These are phyloP conservation scores for Xerus rutilus DNA, from an alignment of 2,797 vertebrate species.

Conservation along the genomic window DNA sequence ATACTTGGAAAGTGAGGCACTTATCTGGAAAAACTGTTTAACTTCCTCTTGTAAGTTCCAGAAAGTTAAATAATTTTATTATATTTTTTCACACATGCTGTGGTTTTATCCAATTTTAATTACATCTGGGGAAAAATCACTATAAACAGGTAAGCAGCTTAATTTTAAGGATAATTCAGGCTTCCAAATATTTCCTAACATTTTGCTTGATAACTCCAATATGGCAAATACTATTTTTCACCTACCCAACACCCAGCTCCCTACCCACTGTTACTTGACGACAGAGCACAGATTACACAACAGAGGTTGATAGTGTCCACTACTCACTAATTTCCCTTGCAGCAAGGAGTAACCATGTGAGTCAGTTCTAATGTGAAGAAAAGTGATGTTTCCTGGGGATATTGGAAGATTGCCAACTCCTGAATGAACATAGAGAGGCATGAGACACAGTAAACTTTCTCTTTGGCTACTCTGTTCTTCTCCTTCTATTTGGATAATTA, in stretches of 20 bases:
- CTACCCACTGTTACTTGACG: background rate
- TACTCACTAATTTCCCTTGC: background rate
- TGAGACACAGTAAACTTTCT: background rate
- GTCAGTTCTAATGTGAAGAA: background rate
- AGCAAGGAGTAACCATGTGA: background rate
- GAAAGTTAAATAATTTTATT: slow-evolving; percentile 10
- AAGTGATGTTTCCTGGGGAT: background rate
- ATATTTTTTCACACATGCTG: background rate
- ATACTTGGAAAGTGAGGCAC: slow-evolving; percentile 14
- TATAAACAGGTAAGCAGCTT: slow-evolving; percentile 15
- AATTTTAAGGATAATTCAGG: slow-evolving; percentile 31
- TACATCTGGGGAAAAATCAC: slow-evolving; percentile 32
- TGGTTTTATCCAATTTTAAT: slow-evolving; percentile 13
- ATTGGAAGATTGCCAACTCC: background rate
- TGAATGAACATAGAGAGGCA: background rate
- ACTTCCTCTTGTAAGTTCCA: background rate
- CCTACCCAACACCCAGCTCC: background rate
- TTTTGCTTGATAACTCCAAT: background rate
- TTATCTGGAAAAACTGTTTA: slow-evolving; percentile 15
- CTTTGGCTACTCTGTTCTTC: background rate
- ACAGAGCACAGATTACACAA: background rate
- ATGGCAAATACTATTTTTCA: background rate
- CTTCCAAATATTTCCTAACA: background rate
- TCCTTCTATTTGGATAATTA: background rate
- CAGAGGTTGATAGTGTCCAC: background rate